These are phyloP conservation scores for Caenorhabditis tropicalis DNA, from an alignment of 1,140 invertebrate species.

Conservation along the genomic window DNA sequence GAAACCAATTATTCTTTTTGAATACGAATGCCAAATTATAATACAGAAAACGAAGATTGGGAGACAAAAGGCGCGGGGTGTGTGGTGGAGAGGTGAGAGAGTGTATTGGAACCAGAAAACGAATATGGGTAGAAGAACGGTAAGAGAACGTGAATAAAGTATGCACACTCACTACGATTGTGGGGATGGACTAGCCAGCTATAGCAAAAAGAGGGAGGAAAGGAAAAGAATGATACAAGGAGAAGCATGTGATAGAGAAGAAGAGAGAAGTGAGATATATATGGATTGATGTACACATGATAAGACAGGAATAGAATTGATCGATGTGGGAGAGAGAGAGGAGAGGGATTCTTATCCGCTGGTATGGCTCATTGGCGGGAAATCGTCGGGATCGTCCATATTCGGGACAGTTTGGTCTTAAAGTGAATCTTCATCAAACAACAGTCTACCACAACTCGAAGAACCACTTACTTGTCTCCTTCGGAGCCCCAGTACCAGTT, in stretches of 20 bases:
- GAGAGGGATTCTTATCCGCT: slow-evolving; percentile 15
- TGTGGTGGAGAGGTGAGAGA: neutral
- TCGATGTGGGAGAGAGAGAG: neutral
- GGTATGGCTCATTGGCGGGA: slow-evolving; percentile 52
- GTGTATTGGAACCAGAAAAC: neutral
- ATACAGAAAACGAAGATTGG: neutral
- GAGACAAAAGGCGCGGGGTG: neutral
- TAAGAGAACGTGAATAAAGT: neutral
- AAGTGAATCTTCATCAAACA: neutral
- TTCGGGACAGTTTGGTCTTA: slow-evolving; percentile 23
- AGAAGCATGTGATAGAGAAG: slow-evolving; percentile 31
- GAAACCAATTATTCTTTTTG: too few species aligned
- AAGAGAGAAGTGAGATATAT: neutral
- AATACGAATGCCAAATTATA: slow-evolving; percentile 3
- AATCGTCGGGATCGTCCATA: slow-evolving; percentile 48
- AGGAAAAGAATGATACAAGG: neutral
- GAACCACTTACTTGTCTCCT: slow-evolving; percentile 1
- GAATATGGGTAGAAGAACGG: neutral
- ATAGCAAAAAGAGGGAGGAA: neutral
- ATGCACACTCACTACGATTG: neutral
- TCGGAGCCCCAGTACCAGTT: neutral
- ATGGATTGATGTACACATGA: neutral
- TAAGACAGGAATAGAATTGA: neutral
- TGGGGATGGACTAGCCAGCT: neutral
- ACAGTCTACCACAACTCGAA: neutral